These are phyloP conservation scores for Alcis repandata DNA, from an alignment of 2,888 invertebrate species.

Conservation along the genomic window DNA sequence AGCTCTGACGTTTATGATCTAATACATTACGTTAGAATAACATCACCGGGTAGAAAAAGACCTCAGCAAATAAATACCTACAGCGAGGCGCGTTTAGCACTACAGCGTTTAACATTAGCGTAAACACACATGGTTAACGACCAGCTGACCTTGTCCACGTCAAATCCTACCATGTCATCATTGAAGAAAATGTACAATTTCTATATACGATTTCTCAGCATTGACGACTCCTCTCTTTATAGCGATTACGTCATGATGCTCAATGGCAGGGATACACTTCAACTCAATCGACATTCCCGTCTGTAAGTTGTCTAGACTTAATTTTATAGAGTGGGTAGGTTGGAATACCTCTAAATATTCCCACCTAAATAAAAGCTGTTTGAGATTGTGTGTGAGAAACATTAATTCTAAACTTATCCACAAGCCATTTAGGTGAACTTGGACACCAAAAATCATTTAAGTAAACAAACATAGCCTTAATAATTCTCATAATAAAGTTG, in stretches of 20 bases:
- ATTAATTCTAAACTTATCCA: neutral
- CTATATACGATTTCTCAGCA: constrained; percentile 20
- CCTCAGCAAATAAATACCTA: constrained; percentile 9
- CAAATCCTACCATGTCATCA: constrained; percentile 20
- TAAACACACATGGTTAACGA: constrained; percentile 45
- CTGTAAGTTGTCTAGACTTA: constrained; percentile 45
- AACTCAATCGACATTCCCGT: constrained; percentile 39
- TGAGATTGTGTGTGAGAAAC: neutral
- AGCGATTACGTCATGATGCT: constrained; percentile 66
- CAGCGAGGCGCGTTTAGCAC: constrained; percentile 21
- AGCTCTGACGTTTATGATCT: constrained; percentile 46
- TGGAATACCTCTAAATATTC: neutral
- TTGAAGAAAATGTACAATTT: constrained; percentile 32
- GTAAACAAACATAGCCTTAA: constrained; percentile 45
- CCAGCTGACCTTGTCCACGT: constrained; percentile 51
- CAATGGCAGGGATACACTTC: constrained; percentile 56
- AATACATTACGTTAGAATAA: constrained; percentile 42
- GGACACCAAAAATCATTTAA: neutral
- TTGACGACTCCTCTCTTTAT: constrained; percentile 44
- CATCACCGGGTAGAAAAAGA: constrained; percentile 27
- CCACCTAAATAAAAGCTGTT: neutral
- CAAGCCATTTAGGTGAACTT: constrained; percentile 17
- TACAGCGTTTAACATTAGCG: constrained; percentile 22
- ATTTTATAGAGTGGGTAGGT: constrained; percentile 11
- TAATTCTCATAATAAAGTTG: constrained; percentile 25